Base-by-base conservation (phyloP, 2,113 vertebrate species). In the Puntigrus tetrazona region DNA sequence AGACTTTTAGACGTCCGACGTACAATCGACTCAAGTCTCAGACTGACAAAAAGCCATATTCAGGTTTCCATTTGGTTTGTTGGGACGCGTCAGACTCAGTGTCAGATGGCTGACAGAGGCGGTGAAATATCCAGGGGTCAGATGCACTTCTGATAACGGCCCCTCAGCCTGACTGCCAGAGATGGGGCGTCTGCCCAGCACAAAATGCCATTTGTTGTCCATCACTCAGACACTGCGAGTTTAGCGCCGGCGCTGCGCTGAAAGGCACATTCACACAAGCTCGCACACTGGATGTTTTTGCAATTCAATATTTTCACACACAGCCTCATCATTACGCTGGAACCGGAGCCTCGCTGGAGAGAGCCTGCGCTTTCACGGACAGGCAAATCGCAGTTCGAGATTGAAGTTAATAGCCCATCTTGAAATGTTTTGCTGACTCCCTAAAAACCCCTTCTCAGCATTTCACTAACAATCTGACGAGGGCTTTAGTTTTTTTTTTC, bases 291-390 rank as follows among this genome's bases (percentile, higher is more conserved):
- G 95, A 94, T 97, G 97, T 96, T 96, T 96, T 95, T 97, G 97
- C 96, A 97, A 98, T 97, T 96, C 95, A 98, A 98, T 98, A 98
- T 98, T 97, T 97, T 98, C 96, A 95, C 96, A 96, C 97, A 95
- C 95, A 95, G 96, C 94, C 96, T 95, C 96, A 92, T 96, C 96
- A 96, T 97, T 97, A 97, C 96, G 95, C 93, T 91, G 96, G 94
- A 97, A 97, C 95, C 94, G 70, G 95, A 97, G 94, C 95, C 97
- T 94, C 92, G 92, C 92, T 92, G 95, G 94, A 94, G 93, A 94
- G 94, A 94, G 95, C 94, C 87, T 87, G 92, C 88, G 93, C 94
- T 95, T 95, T 95, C 94, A 93, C 91, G 88, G 91, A 91, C 91
- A 85, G 90, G 89, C 91, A 86, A 91, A 86, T 89, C 88, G 87